Conservation (phyloP, 2,797 vertebrate genomes). For the Sebastes iracundus region DNA sequence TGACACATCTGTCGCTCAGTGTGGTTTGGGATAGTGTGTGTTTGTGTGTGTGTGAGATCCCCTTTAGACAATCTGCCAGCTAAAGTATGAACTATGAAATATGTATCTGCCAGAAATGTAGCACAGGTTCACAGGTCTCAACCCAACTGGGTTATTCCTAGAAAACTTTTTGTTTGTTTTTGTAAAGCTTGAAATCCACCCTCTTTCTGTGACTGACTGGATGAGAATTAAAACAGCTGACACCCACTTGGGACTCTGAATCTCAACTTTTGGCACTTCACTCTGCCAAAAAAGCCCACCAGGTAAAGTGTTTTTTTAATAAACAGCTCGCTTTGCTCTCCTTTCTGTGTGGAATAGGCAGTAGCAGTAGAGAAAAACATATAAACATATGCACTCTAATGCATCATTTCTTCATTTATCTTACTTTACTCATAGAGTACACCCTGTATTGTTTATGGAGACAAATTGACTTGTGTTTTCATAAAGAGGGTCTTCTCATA, state of each 20-base stretch:
- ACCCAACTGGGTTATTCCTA: background rate
- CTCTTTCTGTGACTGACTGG: background rate
- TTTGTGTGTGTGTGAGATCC: background rate
- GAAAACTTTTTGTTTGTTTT: background rate
- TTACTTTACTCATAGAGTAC: constrained; percentile 8
- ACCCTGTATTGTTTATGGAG: constrained; percentile 35
- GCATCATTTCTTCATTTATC: constrained; percentile 33
- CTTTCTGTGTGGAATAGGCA: background rate
- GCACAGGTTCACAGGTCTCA: background rate
- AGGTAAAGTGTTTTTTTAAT: background rate
- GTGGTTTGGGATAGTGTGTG: background rate
- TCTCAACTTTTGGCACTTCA: background rate
- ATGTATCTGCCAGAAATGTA: constrained; percentile 9
- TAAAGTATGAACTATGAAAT: constrained; percentile 5
- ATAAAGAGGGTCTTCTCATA: constrained; percentile 14
- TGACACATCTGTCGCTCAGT: background rate
- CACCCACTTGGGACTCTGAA: background rate
- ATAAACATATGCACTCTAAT: background rate
- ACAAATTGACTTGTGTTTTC: constrained; percentile 40
- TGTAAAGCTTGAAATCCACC: background rate
- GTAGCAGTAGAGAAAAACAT: background rate
- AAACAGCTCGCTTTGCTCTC: background rate
- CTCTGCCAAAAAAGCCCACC: background rate
- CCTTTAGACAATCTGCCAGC: background rate
- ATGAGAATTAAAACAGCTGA: background rate